Evolutionary conservation across 2,888 invertebrate species (phyloP), one percentile per base, ranked within the genome.

Genomic region (Stegana nigrithorax): DNA sequence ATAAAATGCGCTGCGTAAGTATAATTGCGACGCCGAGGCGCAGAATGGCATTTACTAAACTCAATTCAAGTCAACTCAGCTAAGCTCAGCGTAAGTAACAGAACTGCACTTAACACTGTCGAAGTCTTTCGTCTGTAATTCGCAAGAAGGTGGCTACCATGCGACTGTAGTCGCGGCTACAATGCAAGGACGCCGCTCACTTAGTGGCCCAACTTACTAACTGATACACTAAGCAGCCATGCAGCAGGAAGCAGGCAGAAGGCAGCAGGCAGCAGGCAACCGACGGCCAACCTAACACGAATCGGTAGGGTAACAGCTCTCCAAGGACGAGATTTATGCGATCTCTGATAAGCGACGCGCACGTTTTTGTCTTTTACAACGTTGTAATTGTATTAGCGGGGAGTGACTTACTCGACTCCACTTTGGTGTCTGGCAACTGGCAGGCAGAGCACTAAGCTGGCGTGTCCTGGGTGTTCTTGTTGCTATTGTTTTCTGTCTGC

Each of bases 311-410:
- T 78, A 78, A 80, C 78, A 76, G 72, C 72, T 79, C 78, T 79
- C 80, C 56, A 63, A 75, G 81, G 78, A 79, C 75, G 67, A 73
- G 78, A 78, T 79, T 80, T 79, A 78, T 80, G 75, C 75, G 78
- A 80, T 79, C 73, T 66, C 65, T 71, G 78, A 80, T 80, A 76
- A 67, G 47, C 47, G 25, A 42, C 55, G 56, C 50, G 53, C 27
- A 32, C 44, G 32, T 62, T 62, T 61, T 59, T 65, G 61, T 66
- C 63, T 62, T 60, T 63, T 67, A 58, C 21, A 19, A 42, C 26
- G 51, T 63, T 27, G 70, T 67, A 70, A 70, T 70, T 67, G 72
- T 67, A 65, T 69, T 72, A 69, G 69, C 5, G 25, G n/a, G 10
- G 21, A 26, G 50, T 23, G 27, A 57, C n/a, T n/a, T n/a, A n/a